Evolutionary conservation across 2,797 vertebrate species (phyloP), one percentile per base, ranked within the genome.

Genomic region (Sebastiscus albofasciatus): DNA sequence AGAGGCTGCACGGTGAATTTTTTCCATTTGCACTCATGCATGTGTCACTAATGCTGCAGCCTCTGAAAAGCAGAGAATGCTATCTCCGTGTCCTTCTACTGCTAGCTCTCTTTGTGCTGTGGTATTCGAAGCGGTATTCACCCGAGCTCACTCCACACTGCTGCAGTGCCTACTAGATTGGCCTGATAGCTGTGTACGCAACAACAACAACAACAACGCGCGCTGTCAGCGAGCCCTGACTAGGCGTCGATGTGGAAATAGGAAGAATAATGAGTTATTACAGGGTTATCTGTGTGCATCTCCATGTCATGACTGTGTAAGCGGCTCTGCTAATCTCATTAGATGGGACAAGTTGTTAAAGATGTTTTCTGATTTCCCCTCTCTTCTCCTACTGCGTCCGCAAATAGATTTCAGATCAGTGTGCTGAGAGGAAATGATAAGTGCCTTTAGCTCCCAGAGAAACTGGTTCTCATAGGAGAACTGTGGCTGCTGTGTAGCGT

Each of bases 261-360:
- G 84, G 82, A 88, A 86, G 90, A 94, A 94, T 95, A 95, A 95
- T 93, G 90, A 94, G 90, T 94, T 95, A 93, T 94, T 92, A 93
- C 90, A 86, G 91, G 90, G 91, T 93, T 96, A 94, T 95, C 93
- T 88, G 89, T 91, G 93, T 93, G 93, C 90, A 93, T 96, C 94
- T 95, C 87, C 82, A 87, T 93, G 92, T 94, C 93, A 93, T 81
- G 90, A 94, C 93, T 94, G 86, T 84, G 89, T 92, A 94, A 94
- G 91, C 92, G 75, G 84, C 90, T 94, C 86, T 66, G 90, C 88
- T 95, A 95, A 96, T 96, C 95, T 95, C 91, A 95, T 96, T 96
- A 94, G 93, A 94, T 92, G 92, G 95, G 92, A 93, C 94, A 95
- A 92, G 88, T 93, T 93, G 93, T 93, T 93, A 90, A 94, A 95